These are phyloP conservation scores for Pholis gunnellus DNA, from an alignment of 2,113 vertebrate species.

Conservation along the genomic window DNA sequence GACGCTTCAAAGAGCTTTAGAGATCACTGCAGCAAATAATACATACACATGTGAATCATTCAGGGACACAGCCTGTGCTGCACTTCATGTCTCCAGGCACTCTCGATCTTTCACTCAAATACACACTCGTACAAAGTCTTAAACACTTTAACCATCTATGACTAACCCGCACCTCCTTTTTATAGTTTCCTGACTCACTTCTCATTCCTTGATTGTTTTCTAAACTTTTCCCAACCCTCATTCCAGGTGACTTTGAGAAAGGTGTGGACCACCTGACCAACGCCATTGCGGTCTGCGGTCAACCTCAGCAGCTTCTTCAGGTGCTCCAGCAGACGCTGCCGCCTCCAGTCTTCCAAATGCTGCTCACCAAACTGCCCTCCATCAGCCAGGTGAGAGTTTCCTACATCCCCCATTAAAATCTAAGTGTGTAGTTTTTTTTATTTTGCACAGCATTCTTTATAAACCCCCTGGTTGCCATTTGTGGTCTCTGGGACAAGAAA, in stretches of 20 bases:
- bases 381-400: conserved; percentile 84
- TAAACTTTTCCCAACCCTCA: not conserved
- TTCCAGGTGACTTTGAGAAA: conserved; percentile 77
- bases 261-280: conserved; percentile 98
- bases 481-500: conserved; percentile 80
- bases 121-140: not conserved
- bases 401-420: not conserved
- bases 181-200: fast-evolving
- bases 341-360: conserved; percentile 97
- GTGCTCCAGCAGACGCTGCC: conserved; percentile 97
- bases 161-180: too few species aligned
- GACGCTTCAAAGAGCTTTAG: not conserved
- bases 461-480: conserved; percentile 74
- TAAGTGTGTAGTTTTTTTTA: not conserved
- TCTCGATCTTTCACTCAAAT: not conserved
- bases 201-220: not conserved
- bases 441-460: conserved; percentile 69
- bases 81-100: too few species aligned
- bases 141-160: not conserved
- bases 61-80: too few species aligned
- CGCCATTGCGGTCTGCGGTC: conserved; percentile 96
- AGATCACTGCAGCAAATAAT: not conserved
- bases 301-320: conserved; percentile 96
- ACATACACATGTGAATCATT: not conserved
- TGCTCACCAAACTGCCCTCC: conserved; percentile 95